Percentiles rank a stretch among this genome's conserved stretches.
These are phyloP conservation scores for Albula glossodonta DNA, from an alignment of 2,113 vertebrate genomes.

Conservation along the genomic window DNA sequence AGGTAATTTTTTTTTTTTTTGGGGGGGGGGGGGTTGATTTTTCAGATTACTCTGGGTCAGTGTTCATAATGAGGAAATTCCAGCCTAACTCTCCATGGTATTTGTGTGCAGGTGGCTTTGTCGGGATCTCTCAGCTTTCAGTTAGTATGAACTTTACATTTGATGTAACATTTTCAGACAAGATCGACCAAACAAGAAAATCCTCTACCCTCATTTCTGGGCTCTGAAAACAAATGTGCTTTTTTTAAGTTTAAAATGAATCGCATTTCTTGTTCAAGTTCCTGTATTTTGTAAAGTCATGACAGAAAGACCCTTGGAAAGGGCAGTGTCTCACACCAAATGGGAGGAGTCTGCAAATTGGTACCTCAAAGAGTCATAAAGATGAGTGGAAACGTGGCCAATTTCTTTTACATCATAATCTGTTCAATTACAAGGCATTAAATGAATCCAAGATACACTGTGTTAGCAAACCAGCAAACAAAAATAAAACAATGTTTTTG, in stretches of 20 bases:
- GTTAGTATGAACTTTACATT: too few relatives aligned
- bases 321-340: not conserved
- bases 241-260: not conserved
- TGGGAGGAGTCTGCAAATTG: not conserved
- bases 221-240: not conserved
- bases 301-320: not conserved
- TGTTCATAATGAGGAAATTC: too few relatives aligned
- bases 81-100: too few relatives aligned
- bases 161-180: too few relatives aligned
- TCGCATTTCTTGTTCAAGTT: not conserved
- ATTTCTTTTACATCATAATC: not conserved
- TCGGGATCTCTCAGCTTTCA: too few relatives aligned
- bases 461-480: not conserved
- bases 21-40: too few relatives aligned
- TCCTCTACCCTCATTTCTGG: not conserved
- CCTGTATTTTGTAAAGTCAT: not conserved
- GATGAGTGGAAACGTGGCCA: not conserved
- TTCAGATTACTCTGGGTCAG: too few relatives aligned
- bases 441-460: not conserved
- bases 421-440: not conserved
- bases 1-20: too few relatives aligned
- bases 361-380: not conserved
- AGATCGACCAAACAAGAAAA: not conserved
- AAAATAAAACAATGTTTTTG: not conserved
- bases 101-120: too few relatives aligned